Percentiles rank a stretch among this genome's conserved stretches.
Evolutionary conservation across 2,888 invertebrate genomes (phyloP).

Genomic region (Thelaira solivaga): DNA sequence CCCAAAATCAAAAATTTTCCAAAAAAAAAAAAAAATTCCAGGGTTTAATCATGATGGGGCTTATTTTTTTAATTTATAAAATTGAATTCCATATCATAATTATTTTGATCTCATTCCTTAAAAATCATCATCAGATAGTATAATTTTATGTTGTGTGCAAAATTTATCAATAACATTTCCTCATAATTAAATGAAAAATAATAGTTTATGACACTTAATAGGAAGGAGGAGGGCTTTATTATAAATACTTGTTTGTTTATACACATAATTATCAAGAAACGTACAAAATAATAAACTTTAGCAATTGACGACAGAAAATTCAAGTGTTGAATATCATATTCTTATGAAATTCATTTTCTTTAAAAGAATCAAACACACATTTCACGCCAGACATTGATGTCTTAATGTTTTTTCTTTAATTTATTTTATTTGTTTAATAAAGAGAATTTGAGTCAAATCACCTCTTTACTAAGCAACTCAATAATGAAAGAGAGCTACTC

Average conservation of each 20-base stretch:
- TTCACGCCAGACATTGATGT: background rate
- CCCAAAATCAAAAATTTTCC: too few species aligned
- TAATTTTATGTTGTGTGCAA: background rate
- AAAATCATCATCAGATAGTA: background rate
- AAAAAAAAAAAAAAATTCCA: background rate
- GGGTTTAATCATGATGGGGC: too few species aligned
- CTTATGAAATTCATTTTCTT: background rate
- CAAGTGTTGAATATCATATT: constrained; percentile 12
- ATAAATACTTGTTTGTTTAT: background rate
- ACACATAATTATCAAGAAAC: constrained; percentile 4
- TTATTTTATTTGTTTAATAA: background rate
- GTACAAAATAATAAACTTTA: constrained; percentile 22
- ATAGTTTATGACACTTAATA: background rate
- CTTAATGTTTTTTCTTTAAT: background rate
- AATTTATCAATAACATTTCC: background rate
- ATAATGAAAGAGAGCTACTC: background rate
- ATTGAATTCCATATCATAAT: too few species aligned
- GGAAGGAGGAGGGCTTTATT: background rate
- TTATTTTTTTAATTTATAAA: too few species aligned
- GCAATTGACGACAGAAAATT: constrained; percentile 11
- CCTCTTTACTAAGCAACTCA: background rate
- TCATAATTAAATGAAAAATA: background rate
- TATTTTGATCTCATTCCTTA: background rate
- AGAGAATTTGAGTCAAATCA: background rate
- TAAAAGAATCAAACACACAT: background rate